phyloP scores from a whole-genome alignment of 2,797 vertebrate species.

The Sibirionetta formosa region DNA sequence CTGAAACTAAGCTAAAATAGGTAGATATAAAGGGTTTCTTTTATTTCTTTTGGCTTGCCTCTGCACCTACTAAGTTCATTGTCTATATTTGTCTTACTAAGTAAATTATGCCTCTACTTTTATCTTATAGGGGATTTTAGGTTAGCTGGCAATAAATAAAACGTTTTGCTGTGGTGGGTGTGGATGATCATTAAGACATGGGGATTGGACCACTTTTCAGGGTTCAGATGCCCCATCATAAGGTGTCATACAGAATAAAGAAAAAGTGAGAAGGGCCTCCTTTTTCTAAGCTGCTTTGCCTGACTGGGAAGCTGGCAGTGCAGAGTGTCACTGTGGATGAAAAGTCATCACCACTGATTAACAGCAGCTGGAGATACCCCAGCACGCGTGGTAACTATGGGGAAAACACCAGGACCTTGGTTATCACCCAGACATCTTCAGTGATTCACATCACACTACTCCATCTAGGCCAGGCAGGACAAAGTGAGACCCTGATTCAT shows the following conservation, averaged over 20 bases:
- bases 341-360: not conserved
- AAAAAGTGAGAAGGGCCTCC: not conserved
- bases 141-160: slow-evolving; percentile 30
- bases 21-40: not conserved
- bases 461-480: not conserved
- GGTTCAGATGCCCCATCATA: not conserved
- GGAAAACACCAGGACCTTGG: not conserved
- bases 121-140: not conserved
- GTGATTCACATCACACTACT: not conserved
- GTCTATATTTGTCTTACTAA: not conserved
- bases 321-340: not conserved
- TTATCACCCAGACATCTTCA: not conserved
- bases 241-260: not conserved
- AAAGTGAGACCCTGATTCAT: not conserved
- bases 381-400: not conserved
- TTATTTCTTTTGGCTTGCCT: not conserved
- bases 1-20: not conserved
- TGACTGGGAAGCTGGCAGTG: not conserved
- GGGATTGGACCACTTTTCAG: not conserved
- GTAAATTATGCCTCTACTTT: not conserved
- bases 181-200: not conserved
- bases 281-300: not conserved
- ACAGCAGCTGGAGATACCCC: not conserved
- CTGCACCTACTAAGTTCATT: not conserved
- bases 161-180: not conserved